A percentile compares a stretch with the other conserved stretches of the same genome.
phyloP scores from a whole-genome alignment of 2,113 vertebrate species.

The Coracopsis vasa region DNA sequence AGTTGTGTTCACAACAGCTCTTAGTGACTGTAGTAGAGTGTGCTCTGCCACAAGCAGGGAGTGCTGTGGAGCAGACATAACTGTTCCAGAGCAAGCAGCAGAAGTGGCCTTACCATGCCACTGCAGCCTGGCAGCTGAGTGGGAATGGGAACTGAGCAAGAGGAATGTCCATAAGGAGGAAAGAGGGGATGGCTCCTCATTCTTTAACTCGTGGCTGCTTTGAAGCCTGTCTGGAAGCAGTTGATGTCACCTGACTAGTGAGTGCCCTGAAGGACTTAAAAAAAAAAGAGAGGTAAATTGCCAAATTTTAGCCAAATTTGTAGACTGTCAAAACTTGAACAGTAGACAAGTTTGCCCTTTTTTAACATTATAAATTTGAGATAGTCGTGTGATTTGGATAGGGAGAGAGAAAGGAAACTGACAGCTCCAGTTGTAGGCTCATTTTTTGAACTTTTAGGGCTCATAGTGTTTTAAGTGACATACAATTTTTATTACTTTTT shows the following conservation, averaged over 20 bases:
- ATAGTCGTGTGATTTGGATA: neutral
- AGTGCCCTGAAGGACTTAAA: neutral
- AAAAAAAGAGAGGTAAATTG: neutral
- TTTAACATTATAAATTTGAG: neutral
- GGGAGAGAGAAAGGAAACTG: neutral
- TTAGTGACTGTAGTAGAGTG: neutral
- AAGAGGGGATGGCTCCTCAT: neutral
- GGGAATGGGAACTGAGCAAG: accelerated
- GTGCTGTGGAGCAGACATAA: neutral
- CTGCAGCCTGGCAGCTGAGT: neutral
- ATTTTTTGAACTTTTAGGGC: neutral
- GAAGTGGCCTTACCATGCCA: neutral
- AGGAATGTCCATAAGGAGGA: neutral
- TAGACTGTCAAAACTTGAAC: neutral
- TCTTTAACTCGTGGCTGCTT: neutral
- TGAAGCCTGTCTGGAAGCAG: neutral
- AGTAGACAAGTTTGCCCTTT: neutral
- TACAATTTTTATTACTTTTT: neutral
- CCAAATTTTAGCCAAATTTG: neutral
- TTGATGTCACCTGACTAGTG: neutral
- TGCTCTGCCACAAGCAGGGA: accelerated
- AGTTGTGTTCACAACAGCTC: neutral
- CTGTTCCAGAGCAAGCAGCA: neutral
- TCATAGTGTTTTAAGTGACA: neutral
- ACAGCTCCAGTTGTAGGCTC: neutral